Conservation (phyloP, 2,888 invertebrate genomes). For the Parasteatoda lunata region DNA sequence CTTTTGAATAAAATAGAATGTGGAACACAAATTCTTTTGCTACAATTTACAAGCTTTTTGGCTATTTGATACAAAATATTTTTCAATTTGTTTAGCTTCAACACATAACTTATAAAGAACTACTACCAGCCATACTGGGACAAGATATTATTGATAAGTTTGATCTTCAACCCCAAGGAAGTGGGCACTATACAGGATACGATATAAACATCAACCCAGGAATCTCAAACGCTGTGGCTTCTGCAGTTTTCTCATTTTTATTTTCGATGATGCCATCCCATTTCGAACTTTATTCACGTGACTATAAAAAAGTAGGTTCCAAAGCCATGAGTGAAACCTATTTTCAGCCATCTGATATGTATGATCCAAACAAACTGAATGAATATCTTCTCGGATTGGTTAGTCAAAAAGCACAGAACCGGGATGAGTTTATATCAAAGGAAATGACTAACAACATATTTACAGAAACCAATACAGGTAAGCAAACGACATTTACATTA, state of each 20-base stretch:
- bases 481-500: not conserved
- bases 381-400: conserved; percentile 76
- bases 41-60: no score
- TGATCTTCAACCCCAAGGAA: conserved; percentile 79
- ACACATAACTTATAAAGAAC: conserved; percentile 89
- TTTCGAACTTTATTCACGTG: conserved; percentile 70
- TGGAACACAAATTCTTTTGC: no score
- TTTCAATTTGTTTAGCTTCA: conserved; percentile 77
- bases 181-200: conserved; percentile 86
- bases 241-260: conserved; percentile 83
- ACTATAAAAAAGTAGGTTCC: conserved; percentile 69
- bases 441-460: conserved; percentile 75
- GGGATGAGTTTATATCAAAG: conserved; percentile 74
- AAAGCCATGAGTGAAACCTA: conserved; percentile 72
- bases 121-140: conserved; percentile 84
- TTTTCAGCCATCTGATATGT: conserved; percentile 78
- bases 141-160: conserved; percentile 76
- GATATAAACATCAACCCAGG: conserved; percentile 87
- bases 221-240: conserved; percentile 85
- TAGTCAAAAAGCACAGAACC: conserved; percentile 73
- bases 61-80: no score
- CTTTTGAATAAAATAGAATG: no score
- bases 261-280: conserved; percentile 73
- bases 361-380: conserved; percentile 77
- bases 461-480: conserved; percentile 72